Evolutionary conservation across 2,888 invertebrate genomes (phyloP).

Genomic region (Mesoligia furuncula): DNA sequence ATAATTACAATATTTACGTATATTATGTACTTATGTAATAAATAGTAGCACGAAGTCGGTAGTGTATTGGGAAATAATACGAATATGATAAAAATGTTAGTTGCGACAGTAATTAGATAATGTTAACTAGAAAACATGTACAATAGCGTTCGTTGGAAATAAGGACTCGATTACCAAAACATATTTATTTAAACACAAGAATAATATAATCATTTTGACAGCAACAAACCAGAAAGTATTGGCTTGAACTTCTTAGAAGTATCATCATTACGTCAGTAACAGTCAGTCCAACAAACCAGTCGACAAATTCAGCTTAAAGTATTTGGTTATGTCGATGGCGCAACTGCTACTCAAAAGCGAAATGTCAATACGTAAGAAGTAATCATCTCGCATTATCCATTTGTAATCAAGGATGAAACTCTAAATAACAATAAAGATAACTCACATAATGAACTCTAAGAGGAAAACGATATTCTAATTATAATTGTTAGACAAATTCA

Average conservation of each 20-base stretch:
- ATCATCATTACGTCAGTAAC: slow-evolving; percentile 35
- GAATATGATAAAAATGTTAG: slow-evolving; percentile 35
- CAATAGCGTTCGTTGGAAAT: background rate
- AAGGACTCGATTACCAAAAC: background rate
- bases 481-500: background rate
- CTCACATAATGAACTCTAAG: background rate
- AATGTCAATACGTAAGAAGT: slow-evolving; percentile 27
- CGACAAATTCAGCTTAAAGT: slow-evolving; percentile 14
- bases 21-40: slow-evolving; percentile 51
- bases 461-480: background rate
- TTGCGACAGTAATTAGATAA: slow-evolving; percentile 45
- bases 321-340: slow-evolving; percentile 28
- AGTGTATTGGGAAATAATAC: slow-evolving; percentile 40
- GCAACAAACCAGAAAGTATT: background rate
- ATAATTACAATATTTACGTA: slow-evolving; percentile 55
- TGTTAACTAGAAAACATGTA: slow-evolving; percentile 22
- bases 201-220: slow-evolving; percentile 5
- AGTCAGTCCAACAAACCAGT: background rate
- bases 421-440: background rate
- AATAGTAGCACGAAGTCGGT: slow-evolving; percentile 38
- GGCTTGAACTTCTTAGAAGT: slow-evolving; percentile 5
- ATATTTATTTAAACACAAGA: background rate
- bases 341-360: slow-evolving; percentile 24
- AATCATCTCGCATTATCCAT: slow-evolving; percentile 6
- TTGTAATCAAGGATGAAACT: slow-evolving; percentile 3